phyloP scores from a whole-genome alignment of 1,140 invertebrate genomes.

The Macrostomum lignano region DNA sequence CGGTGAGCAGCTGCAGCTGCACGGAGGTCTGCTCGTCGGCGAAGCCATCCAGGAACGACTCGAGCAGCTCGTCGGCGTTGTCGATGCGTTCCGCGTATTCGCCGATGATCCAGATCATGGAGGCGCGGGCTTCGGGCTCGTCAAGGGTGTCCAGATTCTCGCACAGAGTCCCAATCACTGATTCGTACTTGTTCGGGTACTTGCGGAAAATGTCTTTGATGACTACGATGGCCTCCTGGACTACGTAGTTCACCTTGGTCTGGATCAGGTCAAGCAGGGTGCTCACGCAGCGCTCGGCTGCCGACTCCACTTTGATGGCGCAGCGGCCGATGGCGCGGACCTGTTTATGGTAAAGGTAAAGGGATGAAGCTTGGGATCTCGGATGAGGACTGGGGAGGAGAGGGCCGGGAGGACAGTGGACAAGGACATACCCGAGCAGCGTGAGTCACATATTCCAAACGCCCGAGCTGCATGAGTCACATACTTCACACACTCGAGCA shows the following conservation, averaged over 20 bases:
- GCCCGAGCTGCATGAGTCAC: too few species aligned
- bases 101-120: constrained; percentile 99
- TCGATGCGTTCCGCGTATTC: constrained; percentile 96
- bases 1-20: constrained; percentile 75
- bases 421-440: too few species aligned
- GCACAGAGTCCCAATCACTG: constrained; percentile 92
- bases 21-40: constrained; percentile 98
- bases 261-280: constrained; percentile 95
- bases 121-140: constrained; percentile 89
- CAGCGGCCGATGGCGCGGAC: constrained; percentile 88
- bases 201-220: constrained; percentile 99
- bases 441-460: too few species aligned
- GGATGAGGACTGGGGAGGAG: too few species aligned
- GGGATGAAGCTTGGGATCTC: too few species aligned
- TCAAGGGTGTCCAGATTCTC: constrained; percentile 95
- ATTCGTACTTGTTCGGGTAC: constrained; percentile 98
- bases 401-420: too few species aligned
- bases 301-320: constrained; percentile 96
- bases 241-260: constrained; percentile 96
- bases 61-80: constrained; percentile 87
- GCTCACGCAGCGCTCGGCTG: constrained; percentile 85
- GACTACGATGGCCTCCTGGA: constrained; percentile 96
- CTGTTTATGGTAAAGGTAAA: too few species aligned
- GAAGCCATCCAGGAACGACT: constrained; percentile 96
- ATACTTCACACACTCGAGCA: too few species aligned